Percentiles rank a stretch among this genome's conserved stretches.
Conservation (phyloP, 2,797 vertebrate genomes). For the Mus minutoides region DNA sequence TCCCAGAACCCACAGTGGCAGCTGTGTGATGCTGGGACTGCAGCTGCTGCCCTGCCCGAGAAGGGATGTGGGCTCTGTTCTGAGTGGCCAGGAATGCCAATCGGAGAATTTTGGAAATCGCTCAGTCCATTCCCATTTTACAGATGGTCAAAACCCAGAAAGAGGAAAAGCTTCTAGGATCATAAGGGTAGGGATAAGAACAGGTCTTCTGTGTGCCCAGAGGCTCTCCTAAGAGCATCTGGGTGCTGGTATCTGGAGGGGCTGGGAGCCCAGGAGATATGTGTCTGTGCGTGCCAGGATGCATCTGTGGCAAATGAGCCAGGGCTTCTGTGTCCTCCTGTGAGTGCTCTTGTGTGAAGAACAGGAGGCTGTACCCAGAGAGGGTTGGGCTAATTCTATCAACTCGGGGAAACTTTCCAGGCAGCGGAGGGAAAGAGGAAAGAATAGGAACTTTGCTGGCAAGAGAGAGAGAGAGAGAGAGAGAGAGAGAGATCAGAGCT, state of each 20-base stretch:
- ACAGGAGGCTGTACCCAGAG: neutral
- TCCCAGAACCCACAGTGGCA: conserved; percentile 44
- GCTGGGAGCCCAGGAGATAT: neutral
- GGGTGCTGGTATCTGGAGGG: neutral
- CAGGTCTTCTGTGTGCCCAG: neutral
- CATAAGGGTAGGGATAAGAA: neutral
- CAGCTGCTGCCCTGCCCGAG: conserved; percentile 48
- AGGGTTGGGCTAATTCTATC: neutral
- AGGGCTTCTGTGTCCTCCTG: neutral
- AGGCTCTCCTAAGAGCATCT: neutral
- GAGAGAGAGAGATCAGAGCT: neutral
- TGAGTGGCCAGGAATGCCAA: neutral
- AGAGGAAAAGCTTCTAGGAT: neutral
- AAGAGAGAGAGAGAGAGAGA: neutral
- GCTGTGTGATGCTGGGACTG: conserved; percentile 7
- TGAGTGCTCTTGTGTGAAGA: neutral
- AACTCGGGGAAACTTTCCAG: neutral
- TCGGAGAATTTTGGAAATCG: conserved; percentile 28
- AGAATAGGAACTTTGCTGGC: neutral
- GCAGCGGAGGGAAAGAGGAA: neutral
- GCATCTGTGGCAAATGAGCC: neutral
- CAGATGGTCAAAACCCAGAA: conserved; percentile 27
- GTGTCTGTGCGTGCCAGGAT: neutral
- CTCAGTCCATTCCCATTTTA: neutral
- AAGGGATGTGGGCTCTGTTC: neutral